A percentile compares a stretch with the other conserved stretches of the same genome.
phyloP scores from a whole-genome alignment of 2,888 invertebrate species.

The Meandrusa payeni region DNA sequence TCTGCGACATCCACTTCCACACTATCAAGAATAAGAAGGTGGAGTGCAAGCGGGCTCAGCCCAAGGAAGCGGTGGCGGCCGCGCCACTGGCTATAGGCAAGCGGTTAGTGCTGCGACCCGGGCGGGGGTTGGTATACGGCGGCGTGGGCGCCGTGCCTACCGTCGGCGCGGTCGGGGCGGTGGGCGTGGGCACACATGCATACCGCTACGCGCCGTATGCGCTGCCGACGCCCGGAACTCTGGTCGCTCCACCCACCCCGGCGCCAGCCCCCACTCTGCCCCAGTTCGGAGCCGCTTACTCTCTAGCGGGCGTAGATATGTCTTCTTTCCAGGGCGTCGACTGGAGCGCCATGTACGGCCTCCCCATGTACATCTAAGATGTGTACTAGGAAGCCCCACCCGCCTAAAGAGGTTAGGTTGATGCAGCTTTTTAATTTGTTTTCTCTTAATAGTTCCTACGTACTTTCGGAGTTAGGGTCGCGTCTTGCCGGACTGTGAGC shows the following conservation, averaged over 20 bases:
- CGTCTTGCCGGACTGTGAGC: constrained; percentile 48
- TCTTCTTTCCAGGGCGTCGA: constrained; percentile 95
- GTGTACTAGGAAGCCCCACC: constrained; percentile 10
- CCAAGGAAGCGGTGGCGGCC: constrained; percentile 90
- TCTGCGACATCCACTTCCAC: constrained; percentile 96
- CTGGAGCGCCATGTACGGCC: constrained; percentile 95
- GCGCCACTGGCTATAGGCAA: constrained; percentile 85
- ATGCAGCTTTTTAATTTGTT: constrained; percentile 35
- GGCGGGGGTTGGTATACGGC: constrained; percentile 82
- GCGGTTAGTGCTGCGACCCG: constrained; percentile 86
- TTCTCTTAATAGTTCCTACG: constrained; percentile 55
- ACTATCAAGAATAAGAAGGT: constrained; percentile 95
- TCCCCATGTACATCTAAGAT: constrained; percentile 93
- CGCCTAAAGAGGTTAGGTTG: constrained; percentile 47
- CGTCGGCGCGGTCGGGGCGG: constrained; percentile 48
- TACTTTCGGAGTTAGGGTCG: constrained; percentile 36
- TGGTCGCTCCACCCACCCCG: constrained; percentile 75
- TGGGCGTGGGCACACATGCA: constrained; percentile 53
- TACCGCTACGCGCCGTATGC: constrained; percentile 79
- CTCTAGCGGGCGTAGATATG: constrained; percentile 94
- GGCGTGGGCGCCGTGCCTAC: constrained; percentile 65
- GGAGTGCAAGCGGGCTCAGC: constrained; percentile 95
- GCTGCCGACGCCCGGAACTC: constrained; percentile 63
- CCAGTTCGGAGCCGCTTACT: constrained; percentile 87
- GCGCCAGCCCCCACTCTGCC: constrained; percentile 82